Conservation (phyloP, 2,113 vertebrate species). For the Caloenas nicobarica region DNA sequence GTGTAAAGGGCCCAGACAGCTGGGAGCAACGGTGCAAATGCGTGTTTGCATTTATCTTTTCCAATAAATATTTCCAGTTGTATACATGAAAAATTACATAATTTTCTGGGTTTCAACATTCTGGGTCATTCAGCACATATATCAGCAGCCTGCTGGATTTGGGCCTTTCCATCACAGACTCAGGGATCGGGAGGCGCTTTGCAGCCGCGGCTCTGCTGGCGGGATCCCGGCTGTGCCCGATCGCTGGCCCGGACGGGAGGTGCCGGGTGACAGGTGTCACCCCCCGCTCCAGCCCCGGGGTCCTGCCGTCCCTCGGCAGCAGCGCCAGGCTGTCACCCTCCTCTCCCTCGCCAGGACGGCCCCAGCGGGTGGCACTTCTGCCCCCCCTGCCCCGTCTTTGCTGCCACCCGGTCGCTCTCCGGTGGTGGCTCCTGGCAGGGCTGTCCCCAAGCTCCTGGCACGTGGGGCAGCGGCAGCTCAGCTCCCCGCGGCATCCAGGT, state of each 20-base stretch:
- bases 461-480: rapidly evolving
- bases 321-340: background rate
- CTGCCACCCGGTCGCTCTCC: no score
- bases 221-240: background rate
- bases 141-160: background rate
- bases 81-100: background rate
- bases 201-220: background rate
- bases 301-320: background rate
- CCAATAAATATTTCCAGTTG: conserved; percentile 32
- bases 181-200: background rate
- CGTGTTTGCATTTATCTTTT: conserved; percentile 17
- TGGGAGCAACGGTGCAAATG: background rate
- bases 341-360: background rate
- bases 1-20: background rate
- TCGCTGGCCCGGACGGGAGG: rapidly evolving
- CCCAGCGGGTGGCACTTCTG: no score
- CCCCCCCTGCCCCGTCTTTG: background rate
- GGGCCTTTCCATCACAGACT: background rate
- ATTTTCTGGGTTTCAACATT: background rate
- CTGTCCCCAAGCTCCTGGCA: background rate
- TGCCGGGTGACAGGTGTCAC: background rate
- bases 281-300: background rate
- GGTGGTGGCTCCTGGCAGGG: background rate
- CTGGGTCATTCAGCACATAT: background rate
- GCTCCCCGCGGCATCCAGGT: background rate